Evolutionary conservation across 1,140 invertebrate genomes (phyloP), one percentile per base, ranked within the genome.

Genomic region (Lordiphosa clarofinis): DNA sequence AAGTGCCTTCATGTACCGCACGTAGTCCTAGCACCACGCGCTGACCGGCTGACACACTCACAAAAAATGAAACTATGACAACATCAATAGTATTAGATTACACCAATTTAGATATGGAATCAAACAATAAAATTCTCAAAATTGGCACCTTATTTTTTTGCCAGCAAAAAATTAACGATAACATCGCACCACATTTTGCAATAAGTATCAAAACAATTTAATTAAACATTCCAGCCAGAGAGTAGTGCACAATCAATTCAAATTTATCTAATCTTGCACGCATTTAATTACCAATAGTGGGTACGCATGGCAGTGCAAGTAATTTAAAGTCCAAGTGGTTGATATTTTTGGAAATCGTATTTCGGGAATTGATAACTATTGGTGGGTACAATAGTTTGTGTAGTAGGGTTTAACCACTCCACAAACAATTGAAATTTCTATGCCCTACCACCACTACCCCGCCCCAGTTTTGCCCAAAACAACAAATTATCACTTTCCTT

Each of bases 191-290:
- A 42, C 24, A 15, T 43, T 28, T 8, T 33, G 10, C 46, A 44
- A 38, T 50, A 50, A 39, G 37, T 55, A 78, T 73, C 73, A 79
- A 54, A 79, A 79, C 74, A 78, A 73, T 79, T 73, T 79, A 44
- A 79, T 79, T 72, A n/a, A n/a, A n/a, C n/a, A n/a, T n/a, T n/a
- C n/a, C n/a, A n/a, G n/a, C n/a, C n/a, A n/a, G n/a, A n/a, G n/a
- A n/a, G n/a, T n/a, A 54, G 37, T 15, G 15, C 15, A 31, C 24
- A 52, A 50, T 67, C 67, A 54, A 46, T 63, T 38, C 43, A 62
- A 35, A 40, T 36, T 54, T 67, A 75, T 76, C 64, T 76, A 63
- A 76, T 76, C 67, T 12, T 39, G 38, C 59, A 72, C 57, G 63
- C 57, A 73, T 28, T 7, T 7, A 28, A 6, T 28, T 28, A 28